Conservation (phyloP, 1,140 invertebrate species). For the Vollenhovia emeryi region DNA sequence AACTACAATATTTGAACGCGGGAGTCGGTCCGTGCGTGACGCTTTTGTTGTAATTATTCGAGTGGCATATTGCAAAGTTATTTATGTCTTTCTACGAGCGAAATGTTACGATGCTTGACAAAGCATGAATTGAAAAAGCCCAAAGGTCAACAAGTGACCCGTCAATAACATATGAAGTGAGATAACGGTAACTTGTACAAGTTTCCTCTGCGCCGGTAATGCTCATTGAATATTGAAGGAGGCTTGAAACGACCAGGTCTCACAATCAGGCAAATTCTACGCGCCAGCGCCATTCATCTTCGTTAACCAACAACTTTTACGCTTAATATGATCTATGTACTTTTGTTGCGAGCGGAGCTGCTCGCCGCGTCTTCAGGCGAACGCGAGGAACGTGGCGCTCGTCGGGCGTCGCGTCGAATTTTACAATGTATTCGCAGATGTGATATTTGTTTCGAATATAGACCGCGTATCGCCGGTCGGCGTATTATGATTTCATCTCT, state of each 20-base stretch:
- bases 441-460: slow-evolving; percentile 54
- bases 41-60: not conserved
- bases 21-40: not conserved
- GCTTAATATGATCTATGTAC: not conserved
- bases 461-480: slow-evolving; percentile 26
- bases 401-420: slow-evolving; percentile 1
- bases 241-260: not conserved
- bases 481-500: slow-evolving; percentile 43
- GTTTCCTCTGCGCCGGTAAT: not conserved
- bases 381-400: not conserved
- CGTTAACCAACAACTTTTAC: not conserved
- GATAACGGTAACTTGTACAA: not conserved
- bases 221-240: not conserved
- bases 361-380: not conserved
- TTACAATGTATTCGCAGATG: not conserved
- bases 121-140: not conserved
- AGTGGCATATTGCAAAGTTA: not conserved
- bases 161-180: not conserved
- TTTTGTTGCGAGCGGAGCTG: not conserved
- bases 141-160: slow-evolving; percentile 2
- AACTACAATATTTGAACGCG: not conserved
- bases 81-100: not conserved
- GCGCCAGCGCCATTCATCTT: not conserved
- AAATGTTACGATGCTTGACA: not conserved
- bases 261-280: not conserved